phyloP scores from a whole-genome alignment of 2,113 vertebrate genomes.

The Stigmatopora argus region DNA sequence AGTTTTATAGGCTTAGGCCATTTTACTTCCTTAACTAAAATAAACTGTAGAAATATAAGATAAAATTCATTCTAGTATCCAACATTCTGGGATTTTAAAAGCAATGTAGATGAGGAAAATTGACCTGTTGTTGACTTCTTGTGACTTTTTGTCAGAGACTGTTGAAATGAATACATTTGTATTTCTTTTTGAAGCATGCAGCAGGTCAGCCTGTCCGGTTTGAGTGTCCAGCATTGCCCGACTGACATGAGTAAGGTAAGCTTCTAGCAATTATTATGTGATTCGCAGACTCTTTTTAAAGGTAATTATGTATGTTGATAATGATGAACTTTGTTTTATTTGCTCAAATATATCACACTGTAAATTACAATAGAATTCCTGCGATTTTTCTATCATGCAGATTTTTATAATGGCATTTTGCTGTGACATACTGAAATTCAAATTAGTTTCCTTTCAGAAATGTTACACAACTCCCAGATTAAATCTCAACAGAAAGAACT shows the following conservation, averaged over 20 bases:
- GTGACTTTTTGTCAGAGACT: not conserved
- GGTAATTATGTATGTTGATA: not conserved
- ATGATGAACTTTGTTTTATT: not conserved
- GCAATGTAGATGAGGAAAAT: not conserved
- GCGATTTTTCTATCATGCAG: not conserved
- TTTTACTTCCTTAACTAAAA: not conserved
- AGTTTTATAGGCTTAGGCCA: too few species aligned
- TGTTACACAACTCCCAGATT: not conserved
- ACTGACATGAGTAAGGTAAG: conserved; percentile 25
- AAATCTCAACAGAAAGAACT: not conserved
- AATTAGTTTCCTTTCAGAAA: too few species aligned
- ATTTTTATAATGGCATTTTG: conserved; percentile 1
- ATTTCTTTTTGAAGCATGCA: conserved; percentile 40
- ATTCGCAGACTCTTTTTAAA: not conserved
- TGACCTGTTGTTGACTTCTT: not conserved
- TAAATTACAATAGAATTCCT: not conserved
- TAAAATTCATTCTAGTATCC: not conserved
- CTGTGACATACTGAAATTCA: too few species aligned
- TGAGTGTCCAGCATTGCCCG: conserved; percentile 11
- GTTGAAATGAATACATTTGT: conserved; percentile 4
- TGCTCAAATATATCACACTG: not conserved
- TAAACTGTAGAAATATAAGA: not conserved
- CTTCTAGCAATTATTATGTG: not conserved
- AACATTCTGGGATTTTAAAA: not conserved
- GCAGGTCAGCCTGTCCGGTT: conserved; percentile 29